phyloP scores from a whole-genome alignment of 1,140 invertebrate species.

The Hypothenemus hampei region DNA sequence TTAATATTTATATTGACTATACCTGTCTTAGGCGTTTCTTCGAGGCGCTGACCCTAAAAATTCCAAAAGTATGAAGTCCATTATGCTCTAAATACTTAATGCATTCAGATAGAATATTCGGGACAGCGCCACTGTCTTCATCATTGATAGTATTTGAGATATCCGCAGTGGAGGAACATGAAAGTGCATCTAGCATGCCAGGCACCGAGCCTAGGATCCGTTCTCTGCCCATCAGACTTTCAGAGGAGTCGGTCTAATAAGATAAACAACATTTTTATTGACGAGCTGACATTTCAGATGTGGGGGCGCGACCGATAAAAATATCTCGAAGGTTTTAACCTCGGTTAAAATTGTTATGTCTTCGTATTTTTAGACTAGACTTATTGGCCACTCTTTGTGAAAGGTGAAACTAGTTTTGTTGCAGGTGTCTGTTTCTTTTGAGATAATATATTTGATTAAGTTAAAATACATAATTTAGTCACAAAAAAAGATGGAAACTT shows the following conservation, averaged over 20 bases:
- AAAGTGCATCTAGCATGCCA: conserved; percentile 49
- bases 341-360: conserved; percentile 22
- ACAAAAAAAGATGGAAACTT: too few relatives aligned
- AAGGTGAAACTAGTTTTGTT: too few relatives aligned
- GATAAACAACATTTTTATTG: conserved; percentile 5
- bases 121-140: conserved; percentile 53
- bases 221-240: conserved; percentile 58
- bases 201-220: conserved; percentile 55
- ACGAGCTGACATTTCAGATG: conserved; percentile 3
- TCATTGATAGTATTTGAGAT: conserved; percentile 37
- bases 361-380: conserved; percentile 19
- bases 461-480: too few relatives aligned
- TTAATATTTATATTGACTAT: not conserved
- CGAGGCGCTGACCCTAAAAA: conserved; percentile 85
- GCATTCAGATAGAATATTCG: conserved; percentile 70
- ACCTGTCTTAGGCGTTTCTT: conserved; percentile 88
- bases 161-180: conserved; percentile 39
- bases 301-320: conserved; percentile 17
- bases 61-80: conserved; percentile 76
- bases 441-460: too few relatives aligned
- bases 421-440: too few relatives aligned
- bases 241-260: conserved; percentile 56
- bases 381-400: conserved; percentile 1
- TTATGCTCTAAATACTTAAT: conserved; percentile 73
- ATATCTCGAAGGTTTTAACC: conserved; percentile 21